Percentiles rank a stretch among this genome's conserved stretches.
phyloP scores from a whole-genome alignment of 2,113 vertebrate species.

The Aptenodytes patagonicus region DNA sequence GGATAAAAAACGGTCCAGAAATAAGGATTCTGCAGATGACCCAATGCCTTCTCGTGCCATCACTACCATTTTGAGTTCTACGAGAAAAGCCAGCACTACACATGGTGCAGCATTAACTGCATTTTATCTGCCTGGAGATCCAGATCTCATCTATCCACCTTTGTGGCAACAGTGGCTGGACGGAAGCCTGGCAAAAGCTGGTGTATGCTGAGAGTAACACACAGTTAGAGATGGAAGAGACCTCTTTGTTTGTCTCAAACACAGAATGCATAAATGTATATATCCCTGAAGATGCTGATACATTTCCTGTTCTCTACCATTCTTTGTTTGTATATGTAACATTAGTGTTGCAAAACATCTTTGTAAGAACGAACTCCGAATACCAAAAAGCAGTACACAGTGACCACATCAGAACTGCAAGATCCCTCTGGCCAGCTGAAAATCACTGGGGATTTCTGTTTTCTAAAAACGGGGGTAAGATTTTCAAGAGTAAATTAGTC shows the following conservation, averaged over 20 bases:
- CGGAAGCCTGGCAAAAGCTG: background rate
- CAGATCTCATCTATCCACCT: background rate
- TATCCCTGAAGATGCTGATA: background rate
- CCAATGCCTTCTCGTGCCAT: accelerated
- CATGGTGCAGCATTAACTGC: background rate
- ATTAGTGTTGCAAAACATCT: background rate
- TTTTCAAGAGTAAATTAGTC: background rate
- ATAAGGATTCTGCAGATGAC: background rate
- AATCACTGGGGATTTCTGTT: background rate
- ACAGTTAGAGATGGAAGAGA: background rate
- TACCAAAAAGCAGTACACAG: background rate
- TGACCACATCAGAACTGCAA: background rate
- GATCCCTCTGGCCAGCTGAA: background rate
- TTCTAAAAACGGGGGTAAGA: background rate
- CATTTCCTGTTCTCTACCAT: background rate
- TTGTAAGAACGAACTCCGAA: background rate
- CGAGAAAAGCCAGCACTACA: background rate
- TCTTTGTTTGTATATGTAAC: background rate
- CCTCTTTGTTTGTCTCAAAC: background rate
- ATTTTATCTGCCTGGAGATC: too few relatives aligned
- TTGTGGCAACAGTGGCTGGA: background rate
- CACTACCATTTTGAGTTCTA: background rate
- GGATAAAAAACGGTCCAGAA: background rate
- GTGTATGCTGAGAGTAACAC: background rate
- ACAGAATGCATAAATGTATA: accelerated